Conservation (phyloP, 2,888 invertebrate genomes). For the Thalpophila matura region DNA sequence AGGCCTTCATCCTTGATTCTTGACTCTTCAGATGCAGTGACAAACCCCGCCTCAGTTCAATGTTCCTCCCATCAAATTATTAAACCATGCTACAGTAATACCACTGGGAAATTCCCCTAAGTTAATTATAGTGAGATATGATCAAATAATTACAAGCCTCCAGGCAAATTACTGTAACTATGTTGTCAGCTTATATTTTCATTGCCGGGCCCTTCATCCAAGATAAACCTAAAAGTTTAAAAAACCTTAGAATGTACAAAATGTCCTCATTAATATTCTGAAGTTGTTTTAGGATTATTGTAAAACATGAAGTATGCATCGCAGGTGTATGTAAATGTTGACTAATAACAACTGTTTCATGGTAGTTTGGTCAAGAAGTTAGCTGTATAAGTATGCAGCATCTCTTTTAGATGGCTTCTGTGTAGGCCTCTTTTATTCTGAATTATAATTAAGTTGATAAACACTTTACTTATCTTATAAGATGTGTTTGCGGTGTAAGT, state of each 20-base stretch:
- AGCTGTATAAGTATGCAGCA: slow-evolving; percentile 11
- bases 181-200: slow-evolving; percentile 3
- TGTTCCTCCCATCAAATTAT: not conserved
- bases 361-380: slow-evolving; percentile 16
- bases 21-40: not conserved
- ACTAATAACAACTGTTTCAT: slow-evolving; percentile 19
- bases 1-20: slow-evolving; percentile 61
- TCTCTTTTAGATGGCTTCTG: slow-evolving; percentile 9
- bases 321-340: slow-evolving; percentile 53
- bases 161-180: slow-evolving; percentile 17
- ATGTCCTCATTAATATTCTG: slow-evolving; percentile 51
- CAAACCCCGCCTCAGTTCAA: not conserved
- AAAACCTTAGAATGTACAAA: slow-evolving; percentile 5
- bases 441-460: not conserved
- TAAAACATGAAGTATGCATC: slow-evolving; percentile 43
- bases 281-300: slow-evolving; percentile 41
- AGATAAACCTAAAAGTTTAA: not conserved
- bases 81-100: not conserved
- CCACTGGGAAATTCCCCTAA: slow-evolving; percentile 38
- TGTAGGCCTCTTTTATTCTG: not conserved
- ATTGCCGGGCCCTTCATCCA: not conserved
- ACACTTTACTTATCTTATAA: too few relatives aligned
- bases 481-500: too few relatives aligned
- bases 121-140: slow-evolving; percentile 35
- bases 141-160: slow-evolving; percentile 48